Base-by-base conservation (phyloP, 2,113 vertebrate species). In the Lota lota region DNA sequence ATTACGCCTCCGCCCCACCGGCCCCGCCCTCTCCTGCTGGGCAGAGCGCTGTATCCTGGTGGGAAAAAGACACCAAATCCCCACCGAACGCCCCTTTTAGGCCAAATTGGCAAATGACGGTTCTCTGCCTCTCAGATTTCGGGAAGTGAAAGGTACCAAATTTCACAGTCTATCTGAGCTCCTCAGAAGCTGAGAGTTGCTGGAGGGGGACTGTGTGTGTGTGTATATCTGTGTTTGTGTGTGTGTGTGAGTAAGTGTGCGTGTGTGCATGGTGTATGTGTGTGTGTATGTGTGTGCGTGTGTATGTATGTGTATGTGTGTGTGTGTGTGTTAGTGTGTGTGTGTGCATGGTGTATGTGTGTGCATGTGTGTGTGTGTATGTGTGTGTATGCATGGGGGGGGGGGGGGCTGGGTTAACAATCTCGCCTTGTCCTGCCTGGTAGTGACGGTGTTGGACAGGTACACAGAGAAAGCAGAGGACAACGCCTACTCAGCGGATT, bases 21-120 rank as follows among this genome's bases (percentile, higher is more conserved):
- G 83, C 74, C 81, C 79, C 83, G 75, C 81, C 79, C 77, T 88
- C 90, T 86, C 93, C 91, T 74, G 76, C 89, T 81, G 89, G 86
- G 88, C 89, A 88, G 89, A 89, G 91, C 92, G 91, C 88, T 61
- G 89, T 88, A 91, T 93, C 88, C 90, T 94, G 92, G 93, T 96
- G 95, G 94, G 93, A 93, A 94, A 94, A 91, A 90, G 92, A 94
- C 93, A 95, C 94, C 95, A 92, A 94, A 96, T 95, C 93, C 91
- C 77, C 53, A 12, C 89, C 61, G 83, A 81, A 86, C 77, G 62
- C 76, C 74, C 87, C 85, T 93, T 90, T 94, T 90, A 87, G 72
- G 84, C 89, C 91, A 94, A 95, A 94, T 93, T 93, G 89, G 88
- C 90, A 95, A 95, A 94, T 94, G 92, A 95, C 93, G 93, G 92